These are phyloP conservation scores for Ptychobarbus kaznakovi DNA, from an alignment of 2,797 vertebrate genomes.

Conservation along the genomic window DNA sequence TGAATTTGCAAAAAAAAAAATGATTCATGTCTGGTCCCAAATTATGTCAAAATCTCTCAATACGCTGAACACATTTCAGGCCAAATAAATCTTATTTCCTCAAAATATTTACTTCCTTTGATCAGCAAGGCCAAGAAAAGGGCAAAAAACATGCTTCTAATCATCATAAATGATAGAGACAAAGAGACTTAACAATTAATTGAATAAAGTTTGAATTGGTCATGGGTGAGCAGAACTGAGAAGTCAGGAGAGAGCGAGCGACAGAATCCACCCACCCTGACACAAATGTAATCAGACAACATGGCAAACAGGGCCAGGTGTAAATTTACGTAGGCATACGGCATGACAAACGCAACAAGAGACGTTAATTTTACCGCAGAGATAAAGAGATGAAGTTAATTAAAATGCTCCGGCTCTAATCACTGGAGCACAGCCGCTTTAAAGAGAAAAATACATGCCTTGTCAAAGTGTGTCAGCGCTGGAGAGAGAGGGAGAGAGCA, in stretches of 20 bases:
- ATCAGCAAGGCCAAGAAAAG: neutral
- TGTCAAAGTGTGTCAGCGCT: conserved; percentile 46
- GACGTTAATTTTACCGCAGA: conserved; percentile 54
- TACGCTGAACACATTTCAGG: neutral
- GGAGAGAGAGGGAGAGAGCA: conserved; percentile 43
- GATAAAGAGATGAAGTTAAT: conserved; percentile 59
- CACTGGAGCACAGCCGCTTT: conserved; percentile 54
- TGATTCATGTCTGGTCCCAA: conserved; percentile 27
- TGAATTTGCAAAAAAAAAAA: conserved; percentile 12
- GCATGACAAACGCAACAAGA: conserved; percentile 46
- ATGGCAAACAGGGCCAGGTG: conserved; percentile 42
- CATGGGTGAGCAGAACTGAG: conserved; percentile 11
- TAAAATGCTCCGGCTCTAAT: conserved; percentile 59
- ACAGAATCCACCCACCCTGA: conserved; percentile 17
- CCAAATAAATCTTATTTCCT: neutral
- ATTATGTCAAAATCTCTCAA: conserved; percentile 6
- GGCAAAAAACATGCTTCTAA: neutral
- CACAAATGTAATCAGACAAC: conserved; percentile 33
- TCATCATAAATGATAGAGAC: conserved; percentile 30
- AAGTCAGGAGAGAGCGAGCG: conserved; percentile 13
- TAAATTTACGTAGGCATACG: conserved; percentile 44
- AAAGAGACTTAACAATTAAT: conserved; percentile 35
- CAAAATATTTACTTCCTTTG: neutral
- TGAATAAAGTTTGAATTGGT: conserved; percentile 29
- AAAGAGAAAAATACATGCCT: conserved; percentile 57